Conservation (phyloP, 1,140 invertebrate species). For the Trichonephila clavata region DNA sequence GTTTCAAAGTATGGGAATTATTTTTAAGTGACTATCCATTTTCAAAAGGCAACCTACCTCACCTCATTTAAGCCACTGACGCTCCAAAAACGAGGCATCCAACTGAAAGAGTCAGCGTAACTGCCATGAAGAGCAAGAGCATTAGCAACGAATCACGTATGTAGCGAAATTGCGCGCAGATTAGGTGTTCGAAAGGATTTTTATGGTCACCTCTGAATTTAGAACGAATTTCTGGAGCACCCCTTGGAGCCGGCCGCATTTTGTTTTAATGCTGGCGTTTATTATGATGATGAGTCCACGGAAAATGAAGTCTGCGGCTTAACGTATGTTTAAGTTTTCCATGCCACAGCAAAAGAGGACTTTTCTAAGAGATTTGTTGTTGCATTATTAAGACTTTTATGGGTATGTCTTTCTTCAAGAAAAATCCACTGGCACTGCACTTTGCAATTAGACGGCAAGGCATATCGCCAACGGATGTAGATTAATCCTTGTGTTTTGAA, state of each 20-base stretch:
- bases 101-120: neutral
- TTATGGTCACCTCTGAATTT: constrained; percentile 72
- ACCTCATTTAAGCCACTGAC: neutral
- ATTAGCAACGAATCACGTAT: constrained; percentile 71
- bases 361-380: neutral
- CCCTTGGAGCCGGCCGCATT: constrained; percentile 36
- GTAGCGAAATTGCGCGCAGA: constrained; percentile 55
- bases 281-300: constrained; percentile 71
- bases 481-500: constrained; percentile 4
- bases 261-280: constrained; percentile 73
- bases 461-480: neutral
- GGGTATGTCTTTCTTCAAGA: neutral
- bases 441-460: constrained; percentile 2
- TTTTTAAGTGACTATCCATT: neutral
- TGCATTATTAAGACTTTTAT: constrained; percentile 63
- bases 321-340: constrained; percentile 4
- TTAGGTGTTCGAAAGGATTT: constrained; percentile 76
- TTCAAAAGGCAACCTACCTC: no score
- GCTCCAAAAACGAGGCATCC: neutral
- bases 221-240: constrained; percentile 65
- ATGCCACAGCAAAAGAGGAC: neutral
- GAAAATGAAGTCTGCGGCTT: constrained; percentile 17
- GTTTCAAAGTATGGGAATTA: neutral
- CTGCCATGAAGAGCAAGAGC: constrained; percentile 3
- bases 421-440: neutral